phyloP scores from a whole-genome alignment of 2,797 vertebrate species.

The Lithobates sylvaticus region DNA sequence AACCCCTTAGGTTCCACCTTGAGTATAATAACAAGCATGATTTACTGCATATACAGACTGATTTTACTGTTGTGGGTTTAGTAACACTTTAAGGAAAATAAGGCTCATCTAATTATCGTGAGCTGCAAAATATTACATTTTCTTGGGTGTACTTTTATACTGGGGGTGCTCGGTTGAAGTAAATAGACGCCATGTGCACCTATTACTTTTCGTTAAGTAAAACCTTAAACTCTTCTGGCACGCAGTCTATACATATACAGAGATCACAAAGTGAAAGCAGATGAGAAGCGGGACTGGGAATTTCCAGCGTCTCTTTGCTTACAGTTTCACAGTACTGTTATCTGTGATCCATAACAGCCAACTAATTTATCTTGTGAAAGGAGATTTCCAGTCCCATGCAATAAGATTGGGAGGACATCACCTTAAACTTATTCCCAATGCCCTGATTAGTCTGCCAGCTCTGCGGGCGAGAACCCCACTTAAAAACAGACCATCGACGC shows the following conservation, averaged over 20 bases:
- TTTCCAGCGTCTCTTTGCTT: conserved; percentile 27
- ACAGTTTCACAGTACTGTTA: background rate
- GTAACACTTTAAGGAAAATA: too few relatives aligned
- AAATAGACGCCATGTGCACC: too few relatives aligned
- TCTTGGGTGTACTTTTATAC: too few relatives aligned
- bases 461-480: conserved; percentile 18
- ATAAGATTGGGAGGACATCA: background rate
- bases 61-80: too few relatives aligned
- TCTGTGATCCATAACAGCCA: background rate
- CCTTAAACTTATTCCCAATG: background rate
- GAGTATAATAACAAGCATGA: too few relatives aligned
- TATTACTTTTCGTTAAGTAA: too few relatives aligned
- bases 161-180: too few relatives aligned
- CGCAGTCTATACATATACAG: background rate
- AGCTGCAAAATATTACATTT: too few relatives aligned
- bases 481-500: conserved; percentile 1
- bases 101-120: too few relatives aligned
- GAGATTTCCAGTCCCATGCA: background rate
- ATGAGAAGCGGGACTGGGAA: background rate
- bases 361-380: background rate
- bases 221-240: too few relatives aligned
- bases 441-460: background rate
- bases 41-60: too few relatives aligned
- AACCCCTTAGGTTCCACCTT: too few relatives aligned
- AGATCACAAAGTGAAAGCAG: background rate